Conservation (phyloP, 2,888 invertebrate genomes). For the Plemyria rubiginata region DNA sequence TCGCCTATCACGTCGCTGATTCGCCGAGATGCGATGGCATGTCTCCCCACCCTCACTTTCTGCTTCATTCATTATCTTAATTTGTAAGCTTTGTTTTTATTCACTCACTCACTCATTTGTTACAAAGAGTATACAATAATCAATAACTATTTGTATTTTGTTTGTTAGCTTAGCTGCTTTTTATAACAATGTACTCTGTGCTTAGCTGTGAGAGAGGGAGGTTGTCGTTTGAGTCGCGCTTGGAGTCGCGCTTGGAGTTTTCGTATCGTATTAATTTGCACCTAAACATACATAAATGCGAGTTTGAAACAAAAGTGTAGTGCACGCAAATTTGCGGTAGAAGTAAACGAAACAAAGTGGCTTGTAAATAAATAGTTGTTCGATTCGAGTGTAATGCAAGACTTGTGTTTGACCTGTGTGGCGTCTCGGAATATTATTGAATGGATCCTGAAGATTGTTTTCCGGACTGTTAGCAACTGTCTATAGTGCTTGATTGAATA, state of each 20-base stretch:
- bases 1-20: not conserved
- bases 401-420: conserved; percentile 52
- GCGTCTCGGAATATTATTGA: conserved; percentile 57
- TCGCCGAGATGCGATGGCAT: not conserved
- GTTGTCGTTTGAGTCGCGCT: no score
- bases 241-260: no score
- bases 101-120: not conserved
- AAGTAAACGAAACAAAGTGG: not conserved
- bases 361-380: not conserved
- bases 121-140: no score
- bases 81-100: not conserved
- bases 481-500: conserved; percentile 66
- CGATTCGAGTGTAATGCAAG: not conserved
- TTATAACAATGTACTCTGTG: no score
- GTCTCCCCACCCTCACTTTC: not conserved
- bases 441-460: conserved; percentile 56
- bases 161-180: no score
- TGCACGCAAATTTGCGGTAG: no score
- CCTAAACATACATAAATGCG: no score
- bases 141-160: no score
- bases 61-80: not conserved
- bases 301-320: no score
- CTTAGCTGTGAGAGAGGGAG: not conserved
- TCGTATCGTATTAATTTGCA: no score
- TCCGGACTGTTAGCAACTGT: conserved; percentile 53